Percentiles rank a stretch among this genome's conserved stretches.
These are phyloP conservation scores for Pygoscelis adeliae DNA, from an alignment of 2,113 vertebrate species.

Conservation along the genomic window DNA sequence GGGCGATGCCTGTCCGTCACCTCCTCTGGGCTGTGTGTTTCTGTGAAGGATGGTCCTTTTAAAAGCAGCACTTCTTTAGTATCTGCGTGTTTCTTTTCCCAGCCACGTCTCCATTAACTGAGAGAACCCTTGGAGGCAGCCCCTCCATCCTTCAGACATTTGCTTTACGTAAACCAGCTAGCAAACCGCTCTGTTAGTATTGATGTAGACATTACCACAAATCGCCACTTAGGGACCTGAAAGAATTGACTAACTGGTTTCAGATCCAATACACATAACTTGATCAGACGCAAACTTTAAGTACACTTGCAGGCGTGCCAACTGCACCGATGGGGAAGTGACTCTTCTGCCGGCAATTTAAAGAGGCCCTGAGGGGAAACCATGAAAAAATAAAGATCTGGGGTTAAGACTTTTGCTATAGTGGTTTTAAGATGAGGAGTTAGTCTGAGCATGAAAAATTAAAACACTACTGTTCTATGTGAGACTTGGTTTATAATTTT, in stretches of 20 bases:
- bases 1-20: accelerated
- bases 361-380: conserved; percentile 70
- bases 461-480: not conserved
- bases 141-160: conserved; percentile 70
- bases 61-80: not conserved
- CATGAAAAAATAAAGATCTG: conserved; percentile 51
- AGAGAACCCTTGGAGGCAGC: conserved; percentile 47
- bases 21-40: not conserved
- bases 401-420: not conserved
- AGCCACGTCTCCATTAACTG: conserved; percentile 32
- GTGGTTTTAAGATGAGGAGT: conserved; percentile 2
- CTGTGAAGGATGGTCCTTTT: not conserved
- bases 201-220: conserved; percentile 89
- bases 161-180: conserved; percentile 80
- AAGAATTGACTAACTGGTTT: conserved; percentile 87
- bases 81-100: not conserved
- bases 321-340: conserved; percentile 65
- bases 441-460: conserved; percentile 9
- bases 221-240: conserved; percentile 86
- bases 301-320: conserved; percentile 80
- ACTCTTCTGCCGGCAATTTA: conserved; percentile 63
- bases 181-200: conserved; percentile 78
- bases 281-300: conserved; percentile 87
- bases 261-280: conserved; percentile 85
- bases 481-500: not conserved